Conservation (phyloP, 2,113 vertebrate genomes). For the Dicentrarchus labrax region DNA sequence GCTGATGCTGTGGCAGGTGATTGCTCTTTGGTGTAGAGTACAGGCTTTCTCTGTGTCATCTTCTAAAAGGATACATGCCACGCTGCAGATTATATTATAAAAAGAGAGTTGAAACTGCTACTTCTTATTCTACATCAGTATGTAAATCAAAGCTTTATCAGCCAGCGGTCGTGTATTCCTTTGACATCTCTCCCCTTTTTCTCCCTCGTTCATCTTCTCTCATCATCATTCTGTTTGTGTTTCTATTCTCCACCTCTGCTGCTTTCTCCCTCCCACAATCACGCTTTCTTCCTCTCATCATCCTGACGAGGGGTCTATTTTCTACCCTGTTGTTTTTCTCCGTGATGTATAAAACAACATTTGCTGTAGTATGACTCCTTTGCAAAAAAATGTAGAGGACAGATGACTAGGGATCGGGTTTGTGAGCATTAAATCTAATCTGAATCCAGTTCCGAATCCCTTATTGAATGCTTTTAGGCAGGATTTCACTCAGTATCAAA, state of each 20-base stretch:
- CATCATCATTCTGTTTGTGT: slow-evolving; percentile 54
- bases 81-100: neutral
- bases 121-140: slow-evolving; percentile 24
- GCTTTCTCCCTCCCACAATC: slow-evolving; percentile 29
- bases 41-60: neutral
- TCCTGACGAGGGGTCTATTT: neutral
- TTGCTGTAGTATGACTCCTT: neutral
- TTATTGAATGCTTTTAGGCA: neutral
- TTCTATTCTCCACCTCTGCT: slow-evolving; percentile 23
- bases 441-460: neutral
- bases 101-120: neutral
- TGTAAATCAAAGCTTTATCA: slow-evolving; percentile 38
- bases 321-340: neutral
- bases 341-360: neutral
- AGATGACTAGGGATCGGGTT: neutral
- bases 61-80: neutral
- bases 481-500: neutral
- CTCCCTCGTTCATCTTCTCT: slow-evolving; percentile 35
- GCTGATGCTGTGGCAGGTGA: neutral
- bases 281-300: slow-evolving; percentile 1
- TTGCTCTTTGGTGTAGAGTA: neutral
- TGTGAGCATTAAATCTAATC: neutral
- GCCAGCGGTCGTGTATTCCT: slow-evolving; percentile 22
- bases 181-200: slow-evolving; percentile 6
- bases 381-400: neutral